Base-by-base conservation (phyloP, 37 sponge, comb jelly and placozoan genomes). In the Bolinopsis microptera region DNA sequence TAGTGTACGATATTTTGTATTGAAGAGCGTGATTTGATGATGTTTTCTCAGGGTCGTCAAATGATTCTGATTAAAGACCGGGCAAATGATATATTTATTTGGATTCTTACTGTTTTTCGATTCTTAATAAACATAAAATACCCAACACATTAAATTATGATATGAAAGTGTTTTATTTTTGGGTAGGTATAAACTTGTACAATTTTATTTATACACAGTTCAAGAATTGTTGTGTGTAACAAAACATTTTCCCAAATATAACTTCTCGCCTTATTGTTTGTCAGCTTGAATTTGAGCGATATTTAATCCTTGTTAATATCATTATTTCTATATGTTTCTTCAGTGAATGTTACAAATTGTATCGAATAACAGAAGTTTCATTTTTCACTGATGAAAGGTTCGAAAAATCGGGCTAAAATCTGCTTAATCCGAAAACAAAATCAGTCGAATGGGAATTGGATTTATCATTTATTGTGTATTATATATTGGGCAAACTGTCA, bases 131-230 rank as follows among this genome's bases (percentile, higher is more conserved):
- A 48, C 13, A 48, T 48, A 48, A 48, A 48, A 48, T 5, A 48
- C 61, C 61, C 61, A 48, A 48, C 61, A 48, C 61, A 48, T 48
- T 48, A 48, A 48, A 48, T 48, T 48, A 48, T 48, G 61, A 48
- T 48, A 77, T 77, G 80, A 16, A 32, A 32, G 32, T 77, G 35
- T 35, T 77, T 35, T 77, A 35, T 35, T 77, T 77, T 77, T 77
- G 80, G 80, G 80, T 77, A 77, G 80, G 80, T 32, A 70, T 26
- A 70, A 70, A 70, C 74, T 77, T 77, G 80, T 77, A 35, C 22
- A 77, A 35, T 32, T 77, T 77, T 77, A 77, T 77, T 77, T 35
- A 77, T 32, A 77, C 80, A 32, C 80, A 77, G 80, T 77, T 77
- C 32, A 32, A 77, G 80, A 77, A 77, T 72, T 72, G 61, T 48